phyloP scores from a whole-genome alignment of 2,888 invertebrate species.

The Halocaridina rubra region DNA sequence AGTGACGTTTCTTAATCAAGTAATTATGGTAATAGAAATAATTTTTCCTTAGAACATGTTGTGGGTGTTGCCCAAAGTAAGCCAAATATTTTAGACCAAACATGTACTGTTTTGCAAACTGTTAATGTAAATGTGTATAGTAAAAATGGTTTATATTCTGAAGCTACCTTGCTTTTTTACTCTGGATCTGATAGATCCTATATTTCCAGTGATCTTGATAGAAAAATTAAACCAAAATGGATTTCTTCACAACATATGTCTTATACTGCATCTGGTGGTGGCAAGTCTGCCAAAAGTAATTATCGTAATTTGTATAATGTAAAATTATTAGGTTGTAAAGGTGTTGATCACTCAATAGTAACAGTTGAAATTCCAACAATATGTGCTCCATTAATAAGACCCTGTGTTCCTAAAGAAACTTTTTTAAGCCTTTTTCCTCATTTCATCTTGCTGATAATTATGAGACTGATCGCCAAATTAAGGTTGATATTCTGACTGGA shows the following conservation, averaged over 20 bases:
- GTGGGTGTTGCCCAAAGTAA: neutral
- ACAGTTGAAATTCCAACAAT: neutral
- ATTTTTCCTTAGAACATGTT: too few species aligned
- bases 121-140: neutral
- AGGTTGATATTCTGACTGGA: neutral
- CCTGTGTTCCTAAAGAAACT: neutral
- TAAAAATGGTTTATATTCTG: neutral
- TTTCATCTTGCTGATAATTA: neutral
- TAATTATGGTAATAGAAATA: too few species aligned
- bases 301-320: too few species aligned
- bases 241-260: neutral
- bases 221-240: neutral
- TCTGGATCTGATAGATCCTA: neutral
- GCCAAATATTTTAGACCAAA: neutral
- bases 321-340: neutral
- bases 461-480: neutral
- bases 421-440: neutral
- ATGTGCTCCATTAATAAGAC: neutral
- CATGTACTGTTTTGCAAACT: neutral
- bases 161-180: neutral
- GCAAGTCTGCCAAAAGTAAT: too few species aligned
- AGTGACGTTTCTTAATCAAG: too few species aligned
- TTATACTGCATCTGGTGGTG: neutral
- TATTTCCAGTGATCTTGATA: neutral
- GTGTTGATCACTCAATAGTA: neutral